A percentile compares a stretch with the other conserved stretches of the same genome.
These are phyloP conservation scores for Rhabdornis inornatus DNA, from an alignment of 2,113 vertebrate species.

Conservation along the genomic window DNA sequence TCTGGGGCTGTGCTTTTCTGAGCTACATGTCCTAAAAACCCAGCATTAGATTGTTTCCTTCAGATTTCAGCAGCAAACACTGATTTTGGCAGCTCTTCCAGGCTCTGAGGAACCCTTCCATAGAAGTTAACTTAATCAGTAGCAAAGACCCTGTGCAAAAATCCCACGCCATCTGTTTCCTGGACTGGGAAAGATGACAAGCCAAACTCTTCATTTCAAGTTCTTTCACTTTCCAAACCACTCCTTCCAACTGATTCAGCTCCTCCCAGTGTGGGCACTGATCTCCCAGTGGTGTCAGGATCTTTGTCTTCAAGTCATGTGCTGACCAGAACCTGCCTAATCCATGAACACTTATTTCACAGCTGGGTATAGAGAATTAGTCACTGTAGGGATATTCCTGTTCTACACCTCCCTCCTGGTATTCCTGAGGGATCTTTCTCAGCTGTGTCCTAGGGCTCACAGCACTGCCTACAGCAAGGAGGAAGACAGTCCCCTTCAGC, in stretches of 20 bases:
- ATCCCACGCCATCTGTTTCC: not conserved
- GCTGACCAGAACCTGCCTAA: not conserved
- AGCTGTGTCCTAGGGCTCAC: not conserved
- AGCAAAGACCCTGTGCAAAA: not conserved
- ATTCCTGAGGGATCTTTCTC: not conserved
- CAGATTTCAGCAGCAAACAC: not conserved
- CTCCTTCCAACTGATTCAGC: not conserved
- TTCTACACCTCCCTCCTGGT: not conserved
- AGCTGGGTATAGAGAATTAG: not conserved
- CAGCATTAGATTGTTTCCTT: not conserved
- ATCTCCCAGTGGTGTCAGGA: not conserved
- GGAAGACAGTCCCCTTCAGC: not conserved
- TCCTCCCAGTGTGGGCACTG: not conserved
- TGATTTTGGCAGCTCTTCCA: constrained; percentile 2
- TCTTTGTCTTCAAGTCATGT: not conserved
- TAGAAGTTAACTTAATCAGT: not conserved
- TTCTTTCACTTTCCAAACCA: not conserved
- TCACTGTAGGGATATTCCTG: not conserved
- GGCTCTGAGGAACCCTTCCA: not conserved
- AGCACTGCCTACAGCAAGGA: not conserved
- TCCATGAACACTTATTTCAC: not conserved
- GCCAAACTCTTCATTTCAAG: not conserved
- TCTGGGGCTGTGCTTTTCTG: not conserved
- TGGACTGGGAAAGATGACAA: not conserved
- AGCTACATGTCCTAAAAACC: not conserved